A percentile compares a stretch with the other conserved stretches of the same genome.
These are phyloP conservation scores for Poeciliopsis turrubarensis DNA, from an alignment of 2,113 vertebrate genomes.

Conservation along the genomic window DNA sequence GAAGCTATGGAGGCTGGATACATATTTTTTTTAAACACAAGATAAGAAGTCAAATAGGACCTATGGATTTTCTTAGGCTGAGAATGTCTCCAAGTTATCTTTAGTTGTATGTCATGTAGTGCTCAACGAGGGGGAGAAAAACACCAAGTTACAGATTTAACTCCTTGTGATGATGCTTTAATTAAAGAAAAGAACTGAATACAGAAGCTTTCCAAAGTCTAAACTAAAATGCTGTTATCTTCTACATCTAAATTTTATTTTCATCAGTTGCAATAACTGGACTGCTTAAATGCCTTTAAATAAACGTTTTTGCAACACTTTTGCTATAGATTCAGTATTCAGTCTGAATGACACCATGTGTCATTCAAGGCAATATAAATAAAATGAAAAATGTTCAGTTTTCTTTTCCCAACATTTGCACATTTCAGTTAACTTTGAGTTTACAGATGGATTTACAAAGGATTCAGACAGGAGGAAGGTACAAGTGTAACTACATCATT, in stretches of 20 bases:
- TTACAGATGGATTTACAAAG: background rate
- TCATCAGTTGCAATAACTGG: background rate
- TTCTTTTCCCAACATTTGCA: background rate
- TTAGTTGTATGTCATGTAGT: slow-evolving; percentile 6
- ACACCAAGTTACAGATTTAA: slow-evolving; percentile 12
- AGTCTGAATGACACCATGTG: no score
- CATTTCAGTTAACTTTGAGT: background rate
- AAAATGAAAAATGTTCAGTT: background rate
- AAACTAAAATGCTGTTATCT: background rate
- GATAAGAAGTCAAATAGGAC: slow-evolving; percentile 23
- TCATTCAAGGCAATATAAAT: background rate
- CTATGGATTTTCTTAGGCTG: background rate
- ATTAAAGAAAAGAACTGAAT: background rate
- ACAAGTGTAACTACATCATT: background rate
- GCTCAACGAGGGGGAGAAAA: slow-evolving; percentile 6
- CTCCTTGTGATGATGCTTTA: slow-evolving; percentile 13
- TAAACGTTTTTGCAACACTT: no score
- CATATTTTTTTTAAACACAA: slow-evolving; percentile 12
- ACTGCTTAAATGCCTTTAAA: no score
- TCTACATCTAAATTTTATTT: no score
- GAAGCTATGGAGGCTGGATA: background rate
- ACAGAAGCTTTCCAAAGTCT: background rate
- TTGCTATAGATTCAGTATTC: no score
- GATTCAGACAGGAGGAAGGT: background rate
- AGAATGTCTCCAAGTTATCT: slow-evolving; percentile 43